These are phyloP conservation scores for Buphagus erythrorhynchus DNA, from an alignment of 2,797 vertebrate species.

Conservation along the genomic window DNA sequence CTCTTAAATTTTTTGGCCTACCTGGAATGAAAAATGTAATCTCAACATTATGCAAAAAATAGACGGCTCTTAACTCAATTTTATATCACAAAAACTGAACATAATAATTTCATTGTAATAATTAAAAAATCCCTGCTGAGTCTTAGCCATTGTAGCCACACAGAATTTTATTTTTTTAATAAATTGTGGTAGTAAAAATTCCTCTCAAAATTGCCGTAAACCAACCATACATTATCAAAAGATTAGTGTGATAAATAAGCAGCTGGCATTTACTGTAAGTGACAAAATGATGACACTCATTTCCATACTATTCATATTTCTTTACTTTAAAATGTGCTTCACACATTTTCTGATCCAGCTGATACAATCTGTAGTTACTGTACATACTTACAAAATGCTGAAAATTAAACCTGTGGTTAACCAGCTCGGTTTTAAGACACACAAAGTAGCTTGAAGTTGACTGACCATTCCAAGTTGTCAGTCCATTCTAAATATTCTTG, in stretches of 20 bases:
- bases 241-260: constrained; percentile 14
- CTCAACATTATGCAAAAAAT: background rate
- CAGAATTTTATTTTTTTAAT: background rate
- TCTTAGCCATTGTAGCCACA: background rate
- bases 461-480: constrained; percentile 55
- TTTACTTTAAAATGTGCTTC: constrained; percentile 16
- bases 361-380: constrained; percentile 6
- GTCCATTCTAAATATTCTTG: constrained; percentile 68
- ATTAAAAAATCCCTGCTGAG: background rate
- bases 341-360: background rate
- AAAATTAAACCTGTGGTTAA: background rate
- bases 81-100: background rate
- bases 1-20: background rate
- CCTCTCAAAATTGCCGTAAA: background rate
- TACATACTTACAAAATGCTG: background rate
- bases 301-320: background rate
- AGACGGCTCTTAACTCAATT: background rate
- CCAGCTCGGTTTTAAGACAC: background rate
- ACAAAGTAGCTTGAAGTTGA: background rate
- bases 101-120: background rate
- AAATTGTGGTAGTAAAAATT: background rate
- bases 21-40: background rate
- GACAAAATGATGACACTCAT: constrained; percentile 37
- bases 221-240: background rate
- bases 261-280: constrained; percentile 52